Percentiles rank a stretch among this genome's conserved stretches.
phyloP scores from a whole-genome alignment of 2,888 invertebrate species.

The Liposcelis brunnea region DNA sequence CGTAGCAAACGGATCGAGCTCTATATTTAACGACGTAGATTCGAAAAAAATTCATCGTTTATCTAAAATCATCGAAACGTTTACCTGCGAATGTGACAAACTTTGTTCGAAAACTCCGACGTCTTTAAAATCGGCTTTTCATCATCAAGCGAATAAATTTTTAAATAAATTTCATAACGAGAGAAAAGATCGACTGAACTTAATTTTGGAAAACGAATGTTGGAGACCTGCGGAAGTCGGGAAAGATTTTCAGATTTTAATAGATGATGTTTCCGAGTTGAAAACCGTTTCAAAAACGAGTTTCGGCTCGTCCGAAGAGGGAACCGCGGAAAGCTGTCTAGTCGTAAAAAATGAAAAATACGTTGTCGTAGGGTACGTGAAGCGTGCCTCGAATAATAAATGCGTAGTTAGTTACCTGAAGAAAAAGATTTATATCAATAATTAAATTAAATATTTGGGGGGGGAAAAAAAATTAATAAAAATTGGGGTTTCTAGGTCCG shows the following conservation, averaged over 20 bases:
- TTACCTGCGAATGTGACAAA: constrained; percentile 19
- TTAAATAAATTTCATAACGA: constrained; percentile 82
- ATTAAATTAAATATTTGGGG: no score
- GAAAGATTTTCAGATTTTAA: constrained; percentile 68
- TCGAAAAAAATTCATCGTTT: background rate
- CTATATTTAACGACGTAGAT: background rate
- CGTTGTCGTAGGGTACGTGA: constrained; percentile 47
- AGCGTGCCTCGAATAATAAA: no score
- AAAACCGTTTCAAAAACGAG: background rate
- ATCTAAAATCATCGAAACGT: constrained; percentile 1
- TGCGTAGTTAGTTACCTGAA: no score
- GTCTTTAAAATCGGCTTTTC: constrained; percentile 59
- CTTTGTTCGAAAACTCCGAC: constrained; percentile 60
- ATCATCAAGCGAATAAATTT: constrained; percentile 61
- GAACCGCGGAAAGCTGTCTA: constrained; percentile 23
- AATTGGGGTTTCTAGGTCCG: constrained; percentile 37
- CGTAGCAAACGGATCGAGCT: constrained; percentile 7
- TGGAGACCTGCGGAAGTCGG: constrained; percentile 92
- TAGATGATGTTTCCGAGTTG: constrained; percentile 43
- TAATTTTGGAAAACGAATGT: constrained; percentile 73
- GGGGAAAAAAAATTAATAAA: no score
- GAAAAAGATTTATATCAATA: no score
- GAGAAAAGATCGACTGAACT: constrained; percentile 64
- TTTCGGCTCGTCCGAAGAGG: constrained; percentile 6
- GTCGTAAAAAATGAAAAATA: constrained; percentile 52